phyloP scores from a whole-genome alignment of 2,888 invertebrate species.

The Seira musarum region DNA sequence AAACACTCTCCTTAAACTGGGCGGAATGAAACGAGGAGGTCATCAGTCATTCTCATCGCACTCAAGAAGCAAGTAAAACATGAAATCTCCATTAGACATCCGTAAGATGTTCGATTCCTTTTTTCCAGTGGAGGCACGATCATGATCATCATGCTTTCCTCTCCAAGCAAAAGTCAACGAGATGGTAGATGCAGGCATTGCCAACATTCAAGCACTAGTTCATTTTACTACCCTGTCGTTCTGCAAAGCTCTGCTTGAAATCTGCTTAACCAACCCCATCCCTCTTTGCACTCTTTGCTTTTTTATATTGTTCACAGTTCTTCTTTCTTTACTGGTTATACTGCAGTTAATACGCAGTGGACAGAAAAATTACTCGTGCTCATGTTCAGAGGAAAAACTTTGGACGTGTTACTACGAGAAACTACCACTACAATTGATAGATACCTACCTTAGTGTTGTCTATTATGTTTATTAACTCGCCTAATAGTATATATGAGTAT shows the following conservation, averaged over 20 bases:
- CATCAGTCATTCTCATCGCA: constrained; percentile 69
- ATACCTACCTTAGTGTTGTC: no score
- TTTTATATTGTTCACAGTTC: neutral
- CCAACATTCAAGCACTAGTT: no score
- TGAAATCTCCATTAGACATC: constrained; percentile 69
- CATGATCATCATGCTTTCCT: constrained; percentile 16
- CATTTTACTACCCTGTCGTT: constrained; percentile 4
- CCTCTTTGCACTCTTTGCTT: neutral
- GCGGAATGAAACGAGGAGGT: constrained; percentile 49
- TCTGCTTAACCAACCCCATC: neutral
- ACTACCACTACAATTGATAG: no score
- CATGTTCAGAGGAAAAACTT: neutral
- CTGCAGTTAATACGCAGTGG: neutral
- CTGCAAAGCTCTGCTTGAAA: neutral
- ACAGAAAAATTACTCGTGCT: neutral
- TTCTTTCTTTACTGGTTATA: neutral
- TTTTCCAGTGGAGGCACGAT: constrained; percentile 20
- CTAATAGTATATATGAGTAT: no score
- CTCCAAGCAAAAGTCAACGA: neutral
- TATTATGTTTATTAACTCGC: no score
- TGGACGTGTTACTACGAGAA: neutral
- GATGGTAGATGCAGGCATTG: no score
- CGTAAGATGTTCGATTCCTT: constrained; percentile 23
- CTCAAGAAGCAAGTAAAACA: constrained; percentile 62
- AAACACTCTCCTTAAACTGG: neutral